Conservation (phyloP, 2,113 vertebrate species). For the Paracanthobrama guichenoti region DNA sequence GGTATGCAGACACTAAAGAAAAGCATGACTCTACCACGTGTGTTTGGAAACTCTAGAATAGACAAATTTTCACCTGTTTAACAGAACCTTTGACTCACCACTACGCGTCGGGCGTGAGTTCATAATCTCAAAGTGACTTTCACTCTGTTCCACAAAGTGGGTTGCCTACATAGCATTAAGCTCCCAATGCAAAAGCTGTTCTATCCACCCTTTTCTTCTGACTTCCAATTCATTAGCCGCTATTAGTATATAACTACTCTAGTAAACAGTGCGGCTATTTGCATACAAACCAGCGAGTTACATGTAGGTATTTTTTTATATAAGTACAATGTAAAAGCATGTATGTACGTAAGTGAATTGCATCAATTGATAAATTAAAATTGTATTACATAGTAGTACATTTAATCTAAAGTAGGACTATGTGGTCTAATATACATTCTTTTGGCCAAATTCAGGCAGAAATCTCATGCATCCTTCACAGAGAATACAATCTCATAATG, state of each 20-base stretch:
- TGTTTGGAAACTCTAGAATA: constrained; percentile 5
- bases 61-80: neutral
- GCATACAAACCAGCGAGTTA: too few relatives aligned
- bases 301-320: too few relatives aligned
- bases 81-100: neutral
- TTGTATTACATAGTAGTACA: too few relatives aligned
- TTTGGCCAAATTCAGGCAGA: neutral
- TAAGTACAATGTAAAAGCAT: too few relatives aligned
- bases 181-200: neutral
- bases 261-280: too few relatives aligned
- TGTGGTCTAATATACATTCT: neutral
- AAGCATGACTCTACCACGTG: neutral
- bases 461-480: neutral
- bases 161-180: neutral
- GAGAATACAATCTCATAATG: neutral
- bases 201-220: too few relatives aligned
- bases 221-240: too few relatives aligned
- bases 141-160: neutral
- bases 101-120: too few relatives aligned
- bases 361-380: too few relatives aligned
- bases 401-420: too few relatives aligned
- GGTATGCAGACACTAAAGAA: constrained; percentile 3
- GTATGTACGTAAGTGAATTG: too few relatives aligned
- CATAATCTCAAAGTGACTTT: neutral
- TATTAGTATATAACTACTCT: too few relatives aligned